Conservation (phyloP, 1,140 invertebrate genomes). For the Drosophila parabipectinata region DNA sequence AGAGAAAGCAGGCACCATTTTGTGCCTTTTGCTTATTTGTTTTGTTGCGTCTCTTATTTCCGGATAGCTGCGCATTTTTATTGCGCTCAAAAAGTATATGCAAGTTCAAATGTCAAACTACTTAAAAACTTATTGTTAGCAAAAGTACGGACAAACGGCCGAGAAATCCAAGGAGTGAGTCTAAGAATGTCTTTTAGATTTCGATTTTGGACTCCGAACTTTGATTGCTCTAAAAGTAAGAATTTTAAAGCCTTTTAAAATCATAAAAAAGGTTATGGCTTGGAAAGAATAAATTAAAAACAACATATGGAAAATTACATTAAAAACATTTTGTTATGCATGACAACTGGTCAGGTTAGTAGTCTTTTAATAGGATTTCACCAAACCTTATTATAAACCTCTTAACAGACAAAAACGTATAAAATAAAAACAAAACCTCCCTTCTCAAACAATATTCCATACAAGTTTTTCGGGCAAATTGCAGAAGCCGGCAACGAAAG, state of each 20-base stretch:
- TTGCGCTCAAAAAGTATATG: constrained; percentile 75
- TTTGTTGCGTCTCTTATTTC: constrained; percentile 77
- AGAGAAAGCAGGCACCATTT: constrained; percentile 24
- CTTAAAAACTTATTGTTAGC: constrained; percentile 82
- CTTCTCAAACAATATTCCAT: constrained; percentile 21
- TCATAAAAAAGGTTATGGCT: background rate
- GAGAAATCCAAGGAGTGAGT: constrained; percentile 1
- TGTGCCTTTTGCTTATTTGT: constrained; percentile 69
- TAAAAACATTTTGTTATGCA: no score
- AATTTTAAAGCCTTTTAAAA: no score
- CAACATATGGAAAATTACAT: background rate
- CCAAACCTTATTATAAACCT: background rate
- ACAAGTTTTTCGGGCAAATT: constrained; percentile 48
- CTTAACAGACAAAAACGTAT: background rate
- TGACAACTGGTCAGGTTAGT: background rate
- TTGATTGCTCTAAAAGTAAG: background rate
- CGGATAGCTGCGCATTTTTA: constrained; percentile 80
- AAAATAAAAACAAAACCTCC: background rate
- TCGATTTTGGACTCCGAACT: background rate
- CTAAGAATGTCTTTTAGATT: background rate
- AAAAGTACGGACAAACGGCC: constrained; percentile 61
- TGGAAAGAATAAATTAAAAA: background rate
- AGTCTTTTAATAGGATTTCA: background rate
- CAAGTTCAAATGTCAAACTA: constrained; percentile 82
- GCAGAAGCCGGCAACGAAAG: constrained; percentile 53